Base-by-base conservation (phyloP, 1,140 invertebrate species). In the Ruditapes philippinarum region DNA sequence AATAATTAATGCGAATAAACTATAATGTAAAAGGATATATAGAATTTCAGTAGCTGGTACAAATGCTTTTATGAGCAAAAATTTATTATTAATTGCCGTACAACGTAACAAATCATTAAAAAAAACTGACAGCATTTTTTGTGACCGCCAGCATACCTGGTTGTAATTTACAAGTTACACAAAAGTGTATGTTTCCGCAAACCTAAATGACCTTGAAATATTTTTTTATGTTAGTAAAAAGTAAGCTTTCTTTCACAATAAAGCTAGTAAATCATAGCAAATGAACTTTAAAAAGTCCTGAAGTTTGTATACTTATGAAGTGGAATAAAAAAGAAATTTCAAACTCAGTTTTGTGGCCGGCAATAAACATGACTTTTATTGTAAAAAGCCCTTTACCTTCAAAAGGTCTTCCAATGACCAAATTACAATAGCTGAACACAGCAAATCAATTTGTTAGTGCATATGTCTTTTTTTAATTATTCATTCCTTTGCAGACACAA, bases 391-490 rank as follows among this genome's bases (percentile, higher is more conserved):
- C n/a, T n/a, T n/a, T n/a, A n/a, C n/a, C n/a, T n/a, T n/a, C n/a
- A n/a, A n/a, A n/a, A n/a, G n/a, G n/a, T n/a, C n/a, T n/a, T 14
- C 42, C 5, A 45, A 7, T 45, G 42, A 45, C 42, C 42, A 45
- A 45, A 45, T 45, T 45, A 45, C 42, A 45, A 45, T 45, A 36
- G n/a, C n/a, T n/a, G n/a, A n/a, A n/a, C n/a, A n/a, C 22, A 11
- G 9, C 11, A 12, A 73, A n/a, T 38, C 19, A 31, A n/a, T 73
- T n/a, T 14, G 2, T 73, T 19, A 73, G 68, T 73, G 68, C 68
- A 4, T 22, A 40, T n/a, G n/a, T n/a, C 19, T 42, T 33, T 33
- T 73, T 76, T 76, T 49, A 76, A 76, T 76, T 76, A 76, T 76
- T 76, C 42, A 76, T 76, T n/a, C 42, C 25, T 11, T 28, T 51